A percentile compares a stretch with the other conserved stretches of the same genome.
These are phyloP conservation scores for Thamnophis sirtalis DNA, from an alignment of 2,113 vertebrate species.

Conservation along the genomic window DNA sequence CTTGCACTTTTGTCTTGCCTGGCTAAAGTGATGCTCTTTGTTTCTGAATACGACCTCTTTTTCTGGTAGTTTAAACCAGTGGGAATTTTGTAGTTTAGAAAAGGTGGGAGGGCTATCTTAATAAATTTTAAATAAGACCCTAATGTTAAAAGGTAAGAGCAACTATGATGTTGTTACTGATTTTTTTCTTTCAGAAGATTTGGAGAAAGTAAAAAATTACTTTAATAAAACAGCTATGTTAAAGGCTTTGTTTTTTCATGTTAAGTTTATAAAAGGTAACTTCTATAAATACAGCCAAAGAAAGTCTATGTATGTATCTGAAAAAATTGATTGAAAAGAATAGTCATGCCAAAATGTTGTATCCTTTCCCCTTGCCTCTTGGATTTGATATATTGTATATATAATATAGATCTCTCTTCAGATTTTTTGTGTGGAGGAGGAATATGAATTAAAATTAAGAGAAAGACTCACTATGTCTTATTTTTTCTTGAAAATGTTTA, in stretches of 20 bases:
- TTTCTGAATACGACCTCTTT: slow-evolving; percentile 58
- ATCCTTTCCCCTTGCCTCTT: neutral
- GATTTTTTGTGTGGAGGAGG: neutral
- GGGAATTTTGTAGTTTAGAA: slow-evolving; percentile 59
- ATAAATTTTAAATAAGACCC: neutral
- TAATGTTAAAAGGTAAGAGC: neutral
- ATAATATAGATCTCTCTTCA: neutral
- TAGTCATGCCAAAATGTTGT: accelerated
- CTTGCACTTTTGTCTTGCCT: slow-evolving; percentile 61
- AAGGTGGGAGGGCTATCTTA: neutral
- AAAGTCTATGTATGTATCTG: neutral
- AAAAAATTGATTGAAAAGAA: neutral
- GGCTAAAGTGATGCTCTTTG: slow-evolving; percentile 68
- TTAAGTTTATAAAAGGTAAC: neutral
- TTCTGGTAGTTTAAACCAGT: slow-evolving; percentile 43
- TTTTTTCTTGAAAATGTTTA: neutral
- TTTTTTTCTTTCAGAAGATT: neutral
- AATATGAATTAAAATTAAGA: neutral
- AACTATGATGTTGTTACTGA: accelerated
- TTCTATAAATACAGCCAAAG: neutral
- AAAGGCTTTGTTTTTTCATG: neutral
- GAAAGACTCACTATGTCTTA: neutral
- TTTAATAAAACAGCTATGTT: neutral
- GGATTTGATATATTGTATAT: neutral
- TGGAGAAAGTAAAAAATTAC: neutral